Conservation (phyloP, 2,888 invertebrate genomes). For the Leptopilina drosophilae region DNA sequence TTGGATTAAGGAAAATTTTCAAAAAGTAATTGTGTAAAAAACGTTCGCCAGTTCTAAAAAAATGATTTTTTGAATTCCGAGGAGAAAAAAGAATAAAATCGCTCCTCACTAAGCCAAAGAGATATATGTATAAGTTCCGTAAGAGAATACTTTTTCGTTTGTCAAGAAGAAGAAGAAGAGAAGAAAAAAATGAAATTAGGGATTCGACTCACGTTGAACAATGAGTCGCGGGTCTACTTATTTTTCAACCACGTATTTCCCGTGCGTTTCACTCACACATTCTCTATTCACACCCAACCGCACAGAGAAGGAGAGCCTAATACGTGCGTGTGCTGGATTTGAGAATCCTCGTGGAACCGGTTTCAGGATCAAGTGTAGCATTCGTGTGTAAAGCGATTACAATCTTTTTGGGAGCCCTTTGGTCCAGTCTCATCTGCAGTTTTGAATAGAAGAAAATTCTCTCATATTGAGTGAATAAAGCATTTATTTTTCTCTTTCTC, state of each 20-base stretch:
- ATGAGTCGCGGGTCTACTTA: neutral
- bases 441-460: conserved; percentile 51
- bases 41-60: too few species aligned
- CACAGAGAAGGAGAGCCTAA: conserved; percentile 1
- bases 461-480: neutral
- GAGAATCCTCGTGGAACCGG: conserved; percentile 58
- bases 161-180: neutral
- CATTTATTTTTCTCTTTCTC: neutral
- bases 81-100: too few species aligned
- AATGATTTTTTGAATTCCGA: too few species aligned
- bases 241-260: conserved; percentile 23
- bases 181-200: neutral
- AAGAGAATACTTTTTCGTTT: neutral
- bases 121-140: neutral
- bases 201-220: conserved; percentile 14
- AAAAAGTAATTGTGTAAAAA: too few species aligned
- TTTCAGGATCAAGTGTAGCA: conserved; percentile 56
- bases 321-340: conserved; percentile 53
- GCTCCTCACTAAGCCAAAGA: neutral
- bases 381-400: conserved; percentile 57
- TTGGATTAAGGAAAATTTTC: too few species aligned
- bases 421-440: conserved; percentile 49
- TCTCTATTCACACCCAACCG: conserved; percentile 22
- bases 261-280: conserved; percentile 34
- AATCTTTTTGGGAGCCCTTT: conserved; percentile 51